A percentile compares a stretch with the other conserved stretches of the same genome.
Evolutionary conservation across 2,888 invertebrate genomes (phyloP).

Genomic region (Phyllotreta cruciferae): DNA sequence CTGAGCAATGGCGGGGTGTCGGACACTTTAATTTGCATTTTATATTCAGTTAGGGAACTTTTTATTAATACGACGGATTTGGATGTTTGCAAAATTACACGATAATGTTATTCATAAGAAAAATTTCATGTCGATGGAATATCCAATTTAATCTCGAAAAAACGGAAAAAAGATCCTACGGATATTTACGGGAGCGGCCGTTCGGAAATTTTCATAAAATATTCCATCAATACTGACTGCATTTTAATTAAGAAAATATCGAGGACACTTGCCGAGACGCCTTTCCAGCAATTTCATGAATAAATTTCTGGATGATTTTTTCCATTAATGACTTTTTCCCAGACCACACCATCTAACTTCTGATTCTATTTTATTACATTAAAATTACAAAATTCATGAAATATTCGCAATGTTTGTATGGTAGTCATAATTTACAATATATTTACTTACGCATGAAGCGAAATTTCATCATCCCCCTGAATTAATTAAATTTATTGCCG

Average conservation of each 20-base stretch:
- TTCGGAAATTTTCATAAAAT: conserved; percentile 11
- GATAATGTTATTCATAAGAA: conserved; percentile 10
- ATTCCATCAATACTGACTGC: conserved; percentile 23
- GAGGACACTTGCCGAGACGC: conserved; percentile 14
- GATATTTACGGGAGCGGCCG: not conserved
- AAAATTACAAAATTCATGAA: too few species aligned
- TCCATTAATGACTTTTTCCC: not conserved
- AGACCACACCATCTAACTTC: too few species aligned
- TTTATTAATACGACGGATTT: too few species aligned
- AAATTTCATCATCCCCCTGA: not conserved
- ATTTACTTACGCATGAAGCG: conserved; percentile 1
- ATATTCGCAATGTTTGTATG: too few species aligned
- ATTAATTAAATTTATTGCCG: too few species aligned
- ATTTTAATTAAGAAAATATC: conserved; percentile 24
- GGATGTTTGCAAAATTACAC: too few species aligned
- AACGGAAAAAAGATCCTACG: conserved; percentile 1
- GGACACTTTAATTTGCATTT: too few species aligned
- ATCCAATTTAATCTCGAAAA: conserved; percentile 2
- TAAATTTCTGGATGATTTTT: conserved; percentile 11
- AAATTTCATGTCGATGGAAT: conserved; percentile 8
- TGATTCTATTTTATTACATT: too few species aligned
- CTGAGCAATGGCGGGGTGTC: too few species aligned
- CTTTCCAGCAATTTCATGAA: conserved; percentile 11
- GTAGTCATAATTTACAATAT: conserved; percentile 1
- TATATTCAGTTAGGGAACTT: too few species aligned